Evolutionary conservation across 2,797 vertebrate genomes (phyloP), one percentile per base, ranked within the genome.

Genomic region (Sebastiscus albofasciatus): DNA sequence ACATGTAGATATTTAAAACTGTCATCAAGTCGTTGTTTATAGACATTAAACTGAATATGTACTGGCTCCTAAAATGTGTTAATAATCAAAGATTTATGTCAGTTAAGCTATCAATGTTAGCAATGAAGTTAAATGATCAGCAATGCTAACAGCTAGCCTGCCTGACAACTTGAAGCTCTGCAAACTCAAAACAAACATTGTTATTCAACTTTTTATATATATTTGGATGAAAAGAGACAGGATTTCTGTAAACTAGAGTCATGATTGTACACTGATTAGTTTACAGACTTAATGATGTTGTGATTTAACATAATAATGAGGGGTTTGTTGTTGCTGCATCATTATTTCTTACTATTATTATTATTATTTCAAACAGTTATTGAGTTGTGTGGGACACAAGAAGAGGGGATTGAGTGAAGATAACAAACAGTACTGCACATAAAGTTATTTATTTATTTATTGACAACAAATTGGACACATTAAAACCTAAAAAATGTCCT

Each of bases 141-240:
- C 88, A 29, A 67, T 39, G 90, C 88, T 90, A 90, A 42, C 2
- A 62, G 87, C 86, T 90, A 92, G 64, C 88, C 67, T 72, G 7
- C 7, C 26, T 67, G 58, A 12, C 61, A 83, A 77, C 29, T 82
- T 75, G 22, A 61, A 22, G 33, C 78, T 13, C 27, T 54, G 6
- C 56, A 85, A 60, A 76, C 39, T 61, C 46, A 66, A 80, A 82
- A 72, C 76, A 80, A 67, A 69, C 46, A 42, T 59, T 54, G 6
- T 2, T 4, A 0, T 0, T 20, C 3, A 52, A 52, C 6, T 46
- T 24, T 6, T 10, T 5, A 6, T 4, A 1, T n/a, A 10, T 13
- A 22, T 64, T 27, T 46, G 1, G 18, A 54, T 12, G 2, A 14
- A 7, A 26, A 36, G 11, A 9, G 5, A 33, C 2, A 7, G 18